Base-by-base conservation (phyloP, 64 coral and sea anemone species). In the Dendrophyllia cribrosa region DNA sequence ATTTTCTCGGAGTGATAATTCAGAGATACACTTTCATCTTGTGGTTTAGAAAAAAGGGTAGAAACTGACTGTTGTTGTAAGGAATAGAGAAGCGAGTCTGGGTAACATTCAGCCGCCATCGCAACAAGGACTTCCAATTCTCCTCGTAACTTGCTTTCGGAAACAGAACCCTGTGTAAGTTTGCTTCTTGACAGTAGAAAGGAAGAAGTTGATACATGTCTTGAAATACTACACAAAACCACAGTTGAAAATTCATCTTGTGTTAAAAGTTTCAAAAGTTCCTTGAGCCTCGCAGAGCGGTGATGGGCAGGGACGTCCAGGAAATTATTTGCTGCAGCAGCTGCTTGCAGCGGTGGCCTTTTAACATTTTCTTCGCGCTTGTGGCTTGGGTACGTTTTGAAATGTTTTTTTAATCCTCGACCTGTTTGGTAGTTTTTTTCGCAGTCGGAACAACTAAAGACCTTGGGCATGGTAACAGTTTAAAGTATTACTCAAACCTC, bases 21-120 rank as follows among this genome's bases (percentile, higher is more conserved):
- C 65, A 65, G 83, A 20, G 63, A 51, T 70, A 52, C 70, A 56
- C 83, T 70, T 50, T 16, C 83, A 86, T 50, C 43, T 78, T 68
- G 82, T 85, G 82, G 62, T 86, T 86, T 50, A 64, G 63, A 64
- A 86, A 52, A 49, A 44, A 51, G 68, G 83, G 83, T 70, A 58
- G 66, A 72, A 87, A 87, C 66, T 58, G 67, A 77, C 48, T 20
- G 47, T 85, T 69, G 66, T 66, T 77, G 56, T 23, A 77, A 77
- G 74, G 4, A 77, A 77, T 75, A 75, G 50, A 20, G 48, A 53
- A 70, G 50, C 19, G 49, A 86, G 48, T 70, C 51, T 70, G 58
- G 64, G 51, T 86, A 70, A 70, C 46, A 20, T 56, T 87, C 53
- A 4, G 66, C 66, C 49, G 34, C 66, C 55, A 69, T 58, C 23